These are phyloP conservation scores for Anniella stebbinsi DNA, from an alignment of 2,797 vertebrate species.

Conservation along the genomic window DNA sequence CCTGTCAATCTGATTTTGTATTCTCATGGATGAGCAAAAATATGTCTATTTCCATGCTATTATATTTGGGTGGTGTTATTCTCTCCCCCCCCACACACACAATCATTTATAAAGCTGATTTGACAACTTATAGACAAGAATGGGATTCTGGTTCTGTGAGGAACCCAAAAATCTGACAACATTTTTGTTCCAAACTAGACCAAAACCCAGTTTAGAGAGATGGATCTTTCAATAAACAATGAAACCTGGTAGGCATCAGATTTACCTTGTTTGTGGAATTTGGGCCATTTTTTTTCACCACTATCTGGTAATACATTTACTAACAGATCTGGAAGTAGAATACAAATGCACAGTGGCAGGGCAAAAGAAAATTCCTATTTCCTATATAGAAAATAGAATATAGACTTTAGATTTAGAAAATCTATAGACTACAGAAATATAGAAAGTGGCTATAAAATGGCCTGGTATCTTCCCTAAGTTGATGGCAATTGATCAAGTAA, in stretches of 20 bases:
- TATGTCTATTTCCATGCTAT: neutral
- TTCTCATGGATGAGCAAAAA: neutral
- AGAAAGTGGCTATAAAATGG: constrained; percentile 98
- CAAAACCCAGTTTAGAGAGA: neutral
- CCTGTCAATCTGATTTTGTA: neutral
- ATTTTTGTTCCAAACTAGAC: neutral
- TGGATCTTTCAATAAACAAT: neutral
- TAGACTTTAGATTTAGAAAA: too few relatives aligned
- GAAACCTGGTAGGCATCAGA: neutral
- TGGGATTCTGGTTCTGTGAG: neutral
- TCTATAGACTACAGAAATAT: neutral
- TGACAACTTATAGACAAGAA: neutral
- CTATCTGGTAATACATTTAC: neutral
- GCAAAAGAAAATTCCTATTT: neutral
- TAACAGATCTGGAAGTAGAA: neutral
- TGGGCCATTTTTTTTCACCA: neutral
- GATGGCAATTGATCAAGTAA: constrained; percentile 99
- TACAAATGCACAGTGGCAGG: neutral
- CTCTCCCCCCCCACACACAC: neutral
- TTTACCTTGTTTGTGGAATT: neutral
- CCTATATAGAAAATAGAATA: too few relatives aligned
- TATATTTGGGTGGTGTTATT: neutral
- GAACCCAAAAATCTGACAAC: neutral
- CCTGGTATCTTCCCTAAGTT: constrained; percentile 95
- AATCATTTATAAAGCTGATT: neutral